Evolutionary conservation across 2,888 invertebrate species (phyloP).

Genomic region (Panopea generosa): DNA sequence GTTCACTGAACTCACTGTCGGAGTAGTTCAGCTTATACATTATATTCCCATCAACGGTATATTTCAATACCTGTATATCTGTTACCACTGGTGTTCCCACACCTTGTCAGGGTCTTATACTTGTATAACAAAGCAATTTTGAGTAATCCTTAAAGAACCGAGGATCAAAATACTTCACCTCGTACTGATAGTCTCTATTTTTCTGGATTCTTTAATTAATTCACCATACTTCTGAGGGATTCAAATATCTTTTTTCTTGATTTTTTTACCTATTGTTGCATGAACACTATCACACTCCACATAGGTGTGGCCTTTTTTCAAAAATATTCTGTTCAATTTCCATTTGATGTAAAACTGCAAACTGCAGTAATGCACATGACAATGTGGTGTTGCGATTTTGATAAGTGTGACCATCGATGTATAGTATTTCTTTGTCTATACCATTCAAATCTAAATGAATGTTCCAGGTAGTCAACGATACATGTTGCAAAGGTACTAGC

Average conservation of each 20-base stretch:
- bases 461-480: neutral
- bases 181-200: neutral
- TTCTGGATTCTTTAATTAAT: neutral
- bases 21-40: no score
- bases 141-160: slow-evolving; percentile 22
- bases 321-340: slow-evolving; percentile 34
- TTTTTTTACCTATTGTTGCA: neutral
- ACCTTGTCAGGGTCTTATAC: no score
- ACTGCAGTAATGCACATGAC: slow-evolving; percentile 32
- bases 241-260: neutral
- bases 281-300: slow-evolving; percentile 50
- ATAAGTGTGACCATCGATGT: slow-evolving; percentile 18
- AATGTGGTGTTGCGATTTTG: slow-evolving; percentile 18
- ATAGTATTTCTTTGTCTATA: neutral
- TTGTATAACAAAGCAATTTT: no score
- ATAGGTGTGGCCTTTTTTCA: slow-evolving; percentile 45
- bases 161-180: slow-evolving; percentile 20
- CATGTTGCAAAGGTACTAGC: no score
- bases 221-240: slow-evolving; percentile 22
- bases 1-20: no score
- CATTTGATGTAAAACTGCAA: slow-evolving; percentile 2
- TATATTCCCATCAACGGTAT: neutral
- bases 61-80: slow-evolving; percentile 24
- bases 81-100: slow-evolving; percentile 17
- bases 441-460: neutral